phyloP scores from a whole-genome alignment of 2,113 vertebrate genomes.

The Cygnus atratus region DNA sequence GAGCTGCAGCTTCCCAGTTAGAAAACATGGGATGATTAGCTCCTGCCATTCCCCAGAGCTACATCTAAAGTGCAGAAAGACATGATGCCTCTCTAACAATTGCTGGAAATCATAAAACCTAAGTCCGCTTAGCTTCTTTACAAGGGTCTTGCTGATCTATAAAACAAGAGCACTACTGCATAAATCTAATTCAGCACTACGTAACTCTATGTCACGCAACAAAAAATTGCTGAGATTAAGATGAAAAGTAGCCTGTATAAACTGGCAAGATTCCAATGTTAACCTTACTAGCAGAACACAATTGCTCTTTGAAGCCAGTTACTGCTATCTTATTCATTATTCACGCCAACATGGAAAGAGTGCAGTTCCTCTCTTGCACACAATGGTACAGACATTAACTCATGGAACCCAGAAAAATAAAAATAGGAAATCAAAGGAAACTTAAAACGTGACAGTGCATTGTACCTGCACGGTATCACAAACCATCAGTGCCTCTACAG shows the following conservation, averaged over 20 bases:
- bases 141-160: neutral
- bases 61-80: neutral
- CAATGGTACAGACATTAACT: neutral
- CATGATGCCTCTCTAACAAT: neutral
- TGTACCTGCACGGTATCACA: neutral
- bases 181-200: neutral
- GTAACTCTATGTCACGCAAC: neutral
- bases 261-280: neutral
- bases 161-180: neutral
- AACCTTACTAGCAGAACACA: neutral
- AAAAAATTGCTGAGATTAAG: neutral
- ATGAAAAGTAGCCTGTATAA: neutral
- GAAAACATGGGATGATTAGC: neutral
- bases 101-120: neutral
- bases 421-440: neutral
- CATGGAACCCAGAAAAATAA: neutral
- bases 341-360: neutral
- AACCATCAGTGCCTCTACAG: neutral
- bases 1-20: neutral
- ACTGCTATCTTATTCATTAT: neutral
- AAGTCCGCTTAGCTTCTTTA: neutral
- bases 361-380: neutral
- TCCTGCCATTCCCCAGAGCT: neutral
- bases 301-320: rapidly evolving
- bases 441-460: neutral